Conservation (phyloP, 2,888 invertebrate genomes). For the Dusona sp. region DNA sequence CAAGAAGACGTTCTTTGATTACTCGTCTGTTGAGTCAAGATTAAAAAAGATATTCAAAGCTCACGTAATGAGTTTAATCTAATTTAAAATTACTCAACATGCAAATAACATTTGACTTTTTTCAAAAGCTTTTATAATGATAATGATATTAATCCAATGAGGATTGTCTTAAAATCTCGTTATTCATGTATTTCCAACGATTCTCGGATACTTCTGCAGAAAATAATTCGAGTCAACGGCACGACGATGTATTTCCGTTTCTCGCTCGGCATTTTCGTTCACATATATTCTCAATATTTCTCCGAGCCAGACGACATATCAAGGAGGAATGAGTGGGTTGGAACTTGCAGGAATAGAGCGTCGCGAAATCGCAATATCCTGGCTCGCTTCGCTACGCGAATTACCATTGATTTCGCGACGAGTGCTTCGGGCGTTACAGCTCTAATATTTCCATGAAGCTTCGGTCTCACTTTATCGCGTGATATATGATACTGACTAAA, state of each 20-base stretch:
- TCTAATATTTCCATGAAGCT: constrained; percentile 39
- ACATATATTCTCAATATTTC: constrained; percentile 46
- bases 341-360: constrained; percentile 49
- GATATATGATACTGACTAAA: constrained; percentile 24
- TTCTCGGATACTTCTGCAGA: neutral
- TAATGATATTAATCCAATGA: neutral
- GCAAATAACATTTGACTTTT: neutral
- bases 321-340: constrained; percentile 15
- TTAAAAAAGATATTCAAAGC: neutral
- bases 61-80: neutral
- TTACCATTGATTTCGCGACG: constrained; percentile 70
- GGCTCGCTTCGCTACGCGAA: constrained; percentile 58
- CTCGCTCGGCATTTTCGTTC: constrained; percentile 16
- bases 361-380: constrained; percentile 74
- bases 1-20: neutral
- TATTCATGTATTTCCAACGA: constrained; percentile 13
- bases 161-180: neutral
- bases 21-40: neutral
- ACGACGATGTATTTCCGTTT: constrained; percentile 21
- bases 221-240: constrained; percentile 42
- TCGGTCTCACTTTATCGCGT: constrained; percentile 27
- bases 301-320: constrained; percentile 48
- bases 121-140: neutral
- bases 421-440: constrained; percentile 35
- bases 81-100: neutral